These are phyloP conservation scores for Podarcis siculus DNA, from an alignment of 2,797 vertebrate genomes.

Conservation along the genomic window DNA sequence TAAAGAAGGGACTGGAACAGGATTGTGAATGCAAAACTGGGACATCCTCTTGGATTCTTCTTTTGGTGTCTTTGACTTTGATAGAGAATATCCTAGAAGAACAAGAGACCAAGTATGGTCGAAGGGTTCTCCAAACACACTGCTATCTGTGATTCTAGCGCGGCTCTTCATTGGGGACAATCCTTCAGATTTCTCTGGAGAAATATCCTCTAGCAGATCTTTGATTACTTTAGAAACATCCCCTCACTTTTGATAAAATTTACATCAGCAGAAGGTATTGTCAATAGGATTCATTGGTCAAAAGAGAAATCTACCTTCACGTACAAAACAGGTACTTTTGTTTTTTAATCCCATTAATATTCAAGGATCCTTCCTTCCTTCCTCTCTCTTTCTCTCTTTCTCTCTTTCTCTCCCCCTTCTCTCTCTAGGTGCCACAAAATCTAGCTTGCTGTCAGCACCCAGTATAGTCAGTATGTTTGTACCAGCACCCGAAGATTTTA, in stretches of 20 bases:
- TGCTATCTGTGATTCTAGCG: not conserved
- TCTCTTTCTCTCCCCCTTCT: no score
- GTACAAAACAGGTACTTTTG: not conserved
- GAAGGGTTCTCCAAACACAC: not conserved
- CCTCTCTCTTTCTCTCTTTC: not conserved
- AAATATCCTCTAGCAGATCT: not conserved
- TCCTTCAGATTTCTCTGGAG: not conserved
- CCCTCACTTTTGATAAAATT: not conserved
- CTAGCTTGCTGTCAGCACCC: constrained; percentile 94
- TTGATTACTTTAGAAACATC: not conserved
- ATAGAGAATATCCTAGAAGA: not conserved
- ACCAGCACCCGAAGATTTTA: constrained; percentile 96
- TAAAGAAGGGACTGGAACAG: not conserved
- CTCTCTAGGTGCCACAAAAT: constrained; percentile 91
- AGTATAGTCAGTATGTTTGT: constrained; percentile 99
- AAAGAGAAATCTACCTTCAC: not conserved
- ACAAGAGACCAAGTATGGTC: not conserved
- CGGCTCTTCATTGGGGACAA: not conserved
- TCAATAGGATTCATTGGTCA: constrained; percentile 8
- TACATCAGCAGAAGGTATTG: constrained; percentile 6
- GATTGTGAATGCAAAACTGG: constrained; percentile 4
- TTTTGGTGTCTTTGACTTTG: not conserved
- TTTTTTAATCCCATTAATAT: not conserved
- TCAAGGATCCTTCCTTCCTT: not conserved
- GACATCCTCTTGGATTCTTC: not conserved